Evolutionary conservation across 2,113 vertebrate genomes (phyloP), one percentile per base, ranked within the genome.

Genomic region (Plecotus auritus): DNA sequence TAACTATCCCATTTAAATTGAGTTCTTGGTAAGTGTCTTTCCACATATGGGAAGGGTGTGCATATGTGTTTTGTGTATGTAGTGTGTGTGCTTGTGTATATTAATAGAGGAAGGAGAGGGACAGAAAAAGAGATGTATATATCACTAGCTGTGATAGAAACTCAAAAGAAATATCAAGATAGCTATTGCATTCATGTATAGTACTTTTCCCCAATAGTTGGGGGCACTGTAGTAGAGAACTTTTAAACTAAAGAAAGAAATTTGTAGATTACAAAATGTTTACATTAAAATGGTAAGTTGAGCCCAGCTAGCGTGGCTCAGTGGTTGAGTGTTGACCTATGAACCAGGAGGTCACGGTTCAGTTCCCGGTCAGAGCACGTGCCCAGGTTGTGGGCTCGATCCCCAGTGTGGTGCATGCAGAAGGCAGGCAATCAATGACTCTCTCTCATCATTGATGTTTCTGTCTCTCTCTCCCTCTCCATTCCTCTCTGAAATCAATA

Each of bases 261-360:
- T 64, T 61, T 88, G 93, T 88, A 74, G 70, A 40, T 89, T 84
- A n/a, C 64, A 91, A 95, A 84, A 45, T 89, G 1, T 76, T 89
- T 85, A 67, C 7, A 26, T 90, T 35, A 83, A 66, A 92, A 72
- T 74, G 91, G 0, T 78, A 77, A 85, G 17, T 66, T 94, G 47
- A 95, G 18, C 54, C 54, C 54, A 56, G 20, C 54, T 22, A 59
- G 56, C 9, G 0, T 28, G 59, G 4, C 59, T 61, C 26, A 61
- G 59, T 61, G 59, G 10, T 28, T 28, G 59, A 61, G 59, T 12
- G 10, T 61, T 61, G 59, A 28, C 26, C 26, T 59, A 28, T 10
- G 23, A 28, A 61, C 59, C 10, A 28, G 4, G 10, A 28, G 59
- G 59, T 61, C 59, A 26, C 1, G 26, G 59, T 61, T 61, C 59